Evolutionary conservation across 2,797 vertebrate genomes (phyloP), one percentile per base, ranked within the genome.

Genomic region (Amniataba percoides): DNA sequence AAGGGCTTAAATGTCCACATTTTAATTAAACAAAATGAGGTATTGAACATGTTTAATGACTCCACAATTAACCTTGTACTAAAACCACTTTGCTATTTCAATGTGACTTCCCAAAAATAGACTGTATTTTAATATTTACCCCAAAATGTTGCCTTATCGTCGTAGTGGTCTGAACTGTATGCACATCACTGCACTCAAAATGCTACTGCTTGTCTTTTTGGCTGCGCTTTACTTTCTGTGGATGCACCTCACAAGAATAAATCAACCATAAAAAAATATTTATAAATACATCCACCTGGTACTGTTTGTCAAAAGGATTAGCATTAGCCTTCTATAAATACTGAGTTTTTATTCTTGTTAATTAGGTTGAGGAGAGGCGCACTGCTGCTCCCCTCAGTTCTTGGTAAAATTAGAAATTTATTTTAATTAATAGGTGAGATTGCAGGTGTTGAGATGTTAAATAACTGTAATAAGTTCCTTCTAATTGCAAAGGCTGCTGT

Each of bases 311-410:
- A 81, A 71, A 80, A 69, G 88, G 87, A 93, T 92, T 91, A 86
- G 85, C 85, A 77, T 90, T 81, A 82, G 80, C 71, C 74, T 66
- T 77, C 87, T 88, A 88, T 85, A 84, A 91, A 93, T 91, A 90
- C 61, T 40, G 15, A 39, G 69, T 64, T 81, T 83, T 77, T 76
- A 80, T 88, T 87, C 60, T 34, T 57, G 76, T 83, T 88, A 88
- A 90, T 90, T 84, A 87, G 87, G 82, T 78, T 81, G 81, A 74
- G 76, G 39, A 59, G 46, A 74, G 27, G 78, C 34, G 16, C 51
- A 34, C 15, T 4, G 56, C 64, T 61, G 67, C 61, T 63, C 74
- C 77, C 42, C n/a, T 56, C 58, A 71, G 46, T 58, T 79, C 65
- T 84, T 21, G 31, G 39, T 70, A 64, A 83, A 89, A 83, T 83